Base-by-base conservation (phyloP, 2,888 invertebrate species). In the Anoplius nigerrimus region DNA sequence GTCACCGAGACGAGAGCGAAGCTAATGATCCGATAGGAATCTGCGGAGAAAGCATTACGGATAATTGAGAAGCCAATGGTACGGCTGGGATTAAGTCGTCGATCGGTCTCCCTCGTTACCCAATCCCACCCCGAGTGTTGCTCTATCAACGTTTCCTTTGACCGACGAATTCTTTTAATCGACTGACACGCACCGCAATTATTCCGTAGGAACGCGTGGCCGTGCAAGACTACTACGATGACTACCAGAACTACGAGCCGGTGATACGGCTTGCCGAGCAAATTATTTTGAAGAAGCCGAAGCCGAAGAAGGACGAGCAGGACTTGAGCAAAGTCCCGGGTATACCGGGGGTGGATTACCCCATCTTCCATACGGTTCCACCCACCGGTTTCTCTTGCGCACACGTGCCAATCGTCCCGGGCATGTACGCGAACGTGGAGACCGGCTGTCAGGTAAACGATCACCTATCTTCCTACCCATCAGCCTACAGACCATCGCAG, bases 371-470 rank as follows among this genome's bases (percentile, higher is more conserved):
- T 85, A 89, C 90, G 71, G 94, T 95, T 0, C 96, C 96, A 0
- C 92, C 93, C 34, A 96, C 96, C 18, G 91, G 92, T 76, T 96
- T 96, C 89, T 93, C 94, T 2, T 96, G 96, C 84, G 91, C 92
- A 57, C 91, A 93, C 78, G 95, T 96, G 46, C 95, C 96, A 0
- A 93, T 93, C 20, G 91, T 93, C 61, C 96, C 96, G 1, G 96
- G 96, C 77, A 96, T 96, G 93, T 96, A 96, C 86, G 96, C 96
- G n/a, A 95, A 96, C 84, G 93, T 95, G 0, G 96, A 96, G 88
- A 94, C 96, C 74, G 95, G 95, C 64, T 96, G 96, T 80, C 96
- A 96, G 92, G 95, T 94, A 86, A 61, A 51, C 21, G 21, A 72
- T 66, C 16, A 3, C 34, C 34, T 13, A n/a, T n/a, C n/a, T n/a